A percentile compares a stretch with the other conserved stretches of the same genome.
phyloP scores from a whole-genome alignment of 1,140 invertebrate species.

The Luehdorfia chinensis region DNA sequence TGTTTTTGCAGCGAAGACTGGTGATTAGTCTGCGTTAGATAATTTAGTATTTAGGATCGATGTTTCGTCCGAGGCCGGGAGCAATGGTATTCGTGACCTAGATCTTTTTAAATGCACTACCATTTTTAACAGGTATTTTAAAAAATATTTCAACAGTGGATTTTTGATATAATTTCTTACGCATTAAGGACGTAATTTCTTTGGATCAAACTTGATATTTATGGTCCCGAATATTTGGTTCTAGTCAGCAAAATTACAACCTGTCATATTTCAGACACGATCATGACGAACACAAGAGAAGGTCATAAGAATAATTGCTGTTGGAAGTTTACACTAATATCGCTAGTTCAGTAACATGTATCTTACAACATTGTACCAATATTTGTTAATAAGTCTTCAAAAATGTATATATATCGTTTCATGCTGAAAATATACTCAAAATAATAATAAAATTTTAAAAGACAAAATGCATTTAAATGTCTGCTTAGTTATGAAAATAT shows the following conservation, averaged over 20 bases:
- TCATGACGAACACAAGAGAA: slow-evolving; percentile 57
- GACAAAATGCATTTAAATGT: too few relatives aligned
- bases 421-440: too few relatives aligned
- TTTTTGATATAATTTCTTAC: slow-evolving; percentile 27
- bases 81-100: slow-evolving; percentile 69
- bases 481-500: too few relatives aligned
- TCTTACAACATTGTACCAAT: not conserved
- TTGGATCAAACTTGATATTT: slow-evolving; percentile 22
- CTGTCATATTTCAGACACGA: slow-evolving; percentile 67
- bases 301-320: slow-evolving; percentile 49
- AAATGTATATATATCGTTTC: too few relatives aligned
- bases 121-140: slow-evolving; percentile 32
- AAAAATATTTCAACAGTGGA: slow-evolving; percentile 33
- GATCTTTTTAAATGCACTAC: slow-evolving; percentile 54
- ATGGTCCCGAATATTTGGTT: slow-evolving; percentile 32
- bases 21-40: slow-evolving; percentile 57
- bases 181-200: slow-evolving; percentile 38
- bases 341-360: not conserved
- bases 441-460: too few relatives aligned
- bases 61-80: slow-evolving; percentile 55
- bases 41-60: slow-evolving; percentile 67
- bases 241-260: slow-evolving; percentile 60
- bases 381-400: too few relatives aligned
- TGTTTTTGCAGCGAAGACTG: slow-evolving; percentile 44
- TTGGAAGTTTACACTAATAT: slow-evolving; percentile 8